These are phyloP conservation scores for Penaeus chinensis DNA, from an alignment of 1,140 invertebrate genomes.

Conservation along the genomic window DNA sequence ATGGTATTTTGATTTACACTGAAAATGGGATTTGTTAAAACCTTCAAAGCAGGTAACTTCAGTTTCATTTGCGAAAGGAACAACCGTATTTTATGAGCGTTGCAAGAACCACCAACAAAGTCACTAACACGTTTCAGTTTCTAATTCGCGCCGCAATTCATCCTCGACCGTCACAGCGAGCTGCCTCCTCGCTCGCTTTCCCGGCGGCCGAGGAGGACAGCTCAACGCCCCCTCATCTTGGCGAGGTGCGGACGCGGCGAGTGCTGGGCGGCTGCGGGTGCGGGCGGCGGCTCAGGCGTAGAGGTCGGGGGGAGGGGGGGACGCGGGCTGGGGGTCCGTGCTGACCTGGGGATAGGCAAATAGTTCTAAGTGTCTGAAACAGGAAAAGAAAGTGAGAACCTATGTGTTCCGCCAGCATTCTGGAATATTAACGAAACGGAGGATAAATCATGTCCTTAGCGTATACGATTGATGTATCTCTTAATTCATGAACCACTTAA, in stretches of 20 bases:
- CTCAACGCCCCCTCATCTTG: slow-evolving; percentile 51
- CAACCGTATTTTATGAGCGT: no score
- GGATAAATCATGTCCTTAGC: no score
- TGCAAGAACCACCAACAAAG: no score
- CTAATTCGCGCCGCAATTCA: not conserved
- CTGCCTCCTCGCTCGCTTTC: not conserved
- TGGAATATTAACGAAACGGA: not conserved
- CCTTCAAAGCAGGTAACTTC: no score
- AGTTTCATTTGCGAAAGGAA: no score
- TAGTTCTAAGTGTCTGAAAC: not conserved
- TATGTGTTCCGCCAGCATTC: not conserved
- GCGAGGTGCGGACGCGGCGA: slow-evolving; percentile 46
- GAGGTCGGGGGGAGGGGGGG: slow-evolving; percentile 46
- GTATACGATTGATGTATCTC: no score
- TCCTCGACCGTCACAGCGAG: not conserved
- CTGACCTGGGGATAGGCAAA: slow-evolving; percentile 29
- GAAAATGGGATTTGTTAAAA: no score
- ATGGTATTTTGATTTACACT: not conserved
- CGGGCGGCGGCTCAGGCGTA: slow-evolving; percentile 24
- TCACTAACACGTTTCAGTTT: no score
- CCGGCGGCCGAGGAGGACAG: no score
- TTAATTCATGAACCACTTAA: no score
- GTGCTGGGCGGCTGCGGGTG: slow-evolving; percentile 36
- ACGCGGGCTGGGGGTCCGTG: slow-evolving; percentile 48
- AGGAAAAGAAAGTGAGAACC: not conserved